Evolutionary conservation across 2,113 vertebrate species (phyloP).

Genomic region (Mastomys natalensis): DNA sequence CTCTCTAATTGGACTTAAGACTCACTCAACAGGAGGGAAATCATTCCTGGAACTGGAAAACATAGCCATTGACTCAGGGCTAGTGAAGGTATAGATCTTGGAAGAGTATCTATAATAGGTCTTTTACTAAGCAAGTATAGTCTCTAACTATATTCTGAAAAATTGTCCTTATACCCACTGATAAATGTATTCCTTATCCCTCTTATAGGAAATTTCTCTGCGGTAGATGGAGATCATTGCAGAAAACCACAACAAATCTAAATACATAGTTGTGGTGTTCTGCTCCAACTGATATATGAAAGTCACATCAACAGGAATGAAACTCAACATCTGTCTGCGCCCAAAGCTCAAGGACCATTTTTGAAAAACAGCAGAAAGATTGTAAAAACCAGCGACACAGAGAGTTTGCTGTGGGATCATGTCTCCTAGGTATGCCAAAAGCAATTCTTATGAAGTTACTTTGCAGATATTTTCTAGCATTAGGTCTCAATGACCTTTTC

Average conservation of each 20-base stretch:
- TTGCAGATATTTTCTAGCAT: neutral
- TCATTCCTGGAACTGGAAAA: neutral
- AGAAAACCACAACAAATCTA: neutral
- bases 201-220: neutral
- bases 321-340: neutral
- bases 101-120: neutral
- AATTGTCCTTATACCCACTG: neutral
- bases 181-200: neutral
- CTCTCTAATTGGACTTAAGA: neutral
- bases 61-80: neutral
- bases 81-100: neutral
- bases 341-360: neutral
- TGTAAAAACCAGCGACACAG: neutral
- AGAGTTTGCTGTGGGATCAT: neutral
- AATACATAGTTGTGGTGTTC: neutral
- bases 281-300: neutral
- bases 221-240: neutral
- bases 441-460: neutral
- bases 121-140: neutral
- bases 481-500: neutral
- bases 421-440: neutral
- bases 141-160: neutral
- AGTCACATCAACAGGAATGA: neutral
- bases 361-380: neutral
- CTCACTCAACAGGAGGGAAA: neutral